These are phyloP conservation scores for Drosophila varians DNA, from an alignment of 1,140 invertebrate species.

Conservation along the genomic window DNA sequence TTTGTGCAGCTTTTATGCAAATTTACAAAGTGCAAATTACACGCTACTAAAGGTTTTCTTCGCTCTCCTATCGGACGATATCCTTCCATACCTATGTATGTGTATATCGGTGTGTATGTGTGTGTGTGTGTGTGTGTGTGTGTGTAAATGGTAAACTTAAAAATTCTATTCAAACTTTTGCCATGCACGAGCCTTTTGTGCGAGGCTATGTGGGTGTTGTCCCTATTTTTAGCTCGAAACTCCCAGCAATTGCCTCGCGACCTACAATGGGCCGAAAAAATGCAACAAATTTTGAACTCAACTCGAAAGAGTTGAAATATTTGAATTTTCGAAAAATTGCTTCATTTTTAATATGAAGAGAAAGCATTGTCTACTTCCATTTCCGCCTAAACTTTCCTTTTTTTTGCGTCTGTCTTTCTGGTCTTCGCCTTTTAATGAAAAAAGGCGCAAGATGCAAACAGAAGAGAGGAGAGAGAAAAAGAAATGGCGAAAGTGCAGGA, in stretches of 20 bases:
- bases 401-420: slow-evolving; percentile 4
- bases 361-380: slow-evolving; percentile 12
- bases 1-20: slow-evolving; percentile 78
- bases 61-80: slow-evolving; percentile 53
- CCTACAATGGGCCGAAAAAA: slow-evolving; percentile 48
- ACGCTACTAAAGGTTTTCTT: slow-evolving; percentile 79
- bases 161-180: slow-evolving; percentile 80
- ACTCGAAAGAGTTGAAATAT: neutral
- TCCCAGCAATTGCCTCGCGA: slow-evolving; percentile 25
- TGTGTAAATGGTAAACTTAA: slow-evolving; percentile 80
- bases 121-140: slow-evolving; percentile 20
- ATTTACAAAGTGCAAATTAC: slow-evolving; percentile 83
- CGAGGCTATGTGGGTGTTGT: slow-evolving; percentile 5
- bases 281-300: neutral
- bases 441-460: slow-evolving; percentile 58
- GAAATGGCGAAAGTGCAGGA: slow-evolving; percentile 74
- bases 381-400: slow-evolving; percentile 22
- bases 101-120: no score
- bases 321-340: neutral
- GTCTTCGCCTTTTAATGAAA: slow-evolving; percentile 43
- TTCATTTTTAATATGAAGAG: neutral
- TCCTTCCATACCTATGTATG: slow-evolving; percentile 1
- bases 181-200: slow-evolving; percentile 44
- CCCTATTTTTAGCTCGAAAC: slow-evolving; percentile 29
- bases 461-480: slow-evolving; percentile 23